Base-by-base conservation (phyloP, 2,888 invertebrate species). In the Megalurothrips usitatus region DNA sequence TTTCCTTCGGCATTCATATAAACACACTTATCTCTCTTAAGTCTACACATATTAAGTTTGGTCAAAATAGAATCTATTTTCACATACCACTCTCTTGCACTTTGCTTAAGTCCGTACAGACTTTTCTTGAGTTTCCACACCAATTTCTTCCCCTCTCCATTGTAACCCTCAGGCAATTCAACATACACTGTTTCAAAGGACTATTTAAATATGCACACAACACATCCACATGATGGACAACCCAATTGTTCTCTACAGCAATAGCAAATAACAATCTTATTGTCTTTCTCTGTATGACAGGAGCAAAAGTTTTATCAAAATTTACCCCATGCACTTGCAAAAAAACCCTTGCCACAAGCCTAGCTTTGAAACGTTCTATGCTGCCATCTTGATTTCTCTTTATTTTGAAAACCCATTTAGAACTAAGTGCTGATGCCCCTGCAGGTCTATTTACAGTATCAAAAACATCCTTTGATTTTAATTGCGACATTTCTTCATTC, bases 41-140 rank as follows among this genome's bases (percentile, higher is more conserved):
- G n/a, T n/a, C n/a, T n/a, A n/a, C n/a, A n/a, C n/a, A n/a, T n/a
- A n/a, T n/a, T n/a, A n/a, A n/a, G n/a, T n/a, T n/a, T n/a, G n/a
- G n/a, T n/a, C n/a, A n/a, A n/a, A n/a, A n/a, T n/a, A n/a, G n/a
- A n/a, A n/a, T n/a, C n/a, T n/a, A n/a, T n/a, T n/a, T n/a, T n/a
- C n/a, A n/a, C n/a, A 63, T 63, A n/a, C 63, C 63, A 63, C n/a
- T 63, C 63, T 3, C 63, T 19, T 63, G 63, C 63, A n/a, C 63
- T 63, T 63, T 63, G 63, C n/a, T n/a, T 63, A 3, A 63, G 23
- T 23, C 63, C 63, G n/a, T 63, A 63, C 19, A 63, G 63, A 63
- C n/a, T 63, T 9, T 63, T 63, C 0, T 19, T 63, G 3, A 63
- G 23, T 63, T 63, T 63, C 63, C 63, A 63, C 2, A 63, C 63